Conservation (phyloP, 1,140 invertebrate genomes). For the Aethina tumida region DNA sequence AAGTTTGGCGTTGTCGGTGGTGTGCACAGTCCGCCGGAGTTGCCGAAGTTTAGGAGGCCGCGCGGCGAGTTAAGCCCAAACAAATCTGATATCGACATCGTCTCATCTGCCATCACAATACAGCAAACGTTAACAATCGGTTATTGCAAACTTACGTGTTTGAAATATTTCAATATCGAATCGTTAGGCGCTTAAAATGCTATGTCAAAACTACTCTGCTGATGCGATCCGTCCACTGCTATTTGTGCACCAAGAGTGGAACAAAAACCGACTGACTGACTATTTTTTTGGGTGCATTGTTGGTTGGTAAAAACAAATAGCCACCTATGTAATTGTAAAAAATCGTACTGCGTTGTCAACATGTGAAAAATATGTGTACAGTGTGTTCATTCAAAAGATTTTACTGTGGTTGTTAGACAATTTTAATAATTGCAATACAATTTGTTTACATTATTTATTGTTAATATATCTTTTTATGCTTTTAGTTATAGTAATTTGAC, state of each 20-base stretch:
- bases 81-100: constrained; percentile 43
- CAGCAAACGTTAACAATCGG: constrained; percentile 6
- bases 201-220: constrained; percentile 19
- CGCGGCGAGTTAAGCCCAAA: constrained; percentile 43
- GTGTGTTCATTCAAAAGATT: no score
- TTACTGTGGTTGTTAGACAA: no score
- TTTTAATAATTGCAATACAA: no score
- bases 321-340: constrained; percentile 8
- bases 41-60: constrained; percentile 36
- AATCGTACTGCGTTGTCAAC: no score
- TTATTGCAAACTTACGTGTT: not conserved
- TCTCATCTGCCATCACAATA: constrained; percentile 29
- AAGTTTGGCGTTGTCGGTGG: constrained; percentile 30
- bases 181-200: constrained; percentile 19
- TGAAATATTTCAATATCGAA: constrained; percentile 15
- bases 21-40: constrained; percentile 21
- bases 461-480: no score
- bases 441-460: no score
- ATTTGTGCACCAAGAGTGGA: constrained; percentile 14
- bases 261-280: constrained; percentile 4
- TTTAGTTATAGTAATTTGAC: no score
- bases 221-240: constrained; percentile 9
- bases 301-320: constrained; percentile 5
- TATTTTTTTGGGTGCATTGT: constrained; percentile 3
- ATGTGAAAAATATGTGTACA: no score